phyloP scores from a whole-genome alignment of 2,888 invertebrate genomes.

The Drosophila flavopinicola region DNA sequence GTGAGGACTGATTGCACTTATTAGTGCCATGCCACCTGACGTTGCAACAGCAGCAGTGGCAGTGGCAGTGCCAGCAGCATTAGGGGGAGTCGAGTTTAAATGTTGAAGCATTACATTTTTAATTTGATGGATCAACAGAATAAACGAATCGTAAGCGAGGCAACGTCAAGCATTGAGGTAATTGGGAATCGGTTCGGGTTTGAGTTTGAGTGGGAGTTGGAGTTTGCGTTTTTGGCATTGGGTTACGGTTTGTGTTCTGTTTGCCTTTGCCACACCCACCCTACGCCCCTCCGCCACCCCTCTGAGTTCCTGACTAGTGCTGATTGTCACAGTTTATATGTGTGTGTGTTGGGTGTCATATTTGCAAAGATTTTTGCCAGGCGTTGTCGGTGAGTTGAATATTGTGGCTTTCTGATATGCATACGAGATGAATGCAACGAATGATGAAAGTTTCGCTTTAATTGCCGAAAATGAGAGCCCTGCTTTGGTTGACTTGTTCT shows the following conservation, averaged over 20 bases:
- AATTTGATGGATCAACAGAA: conserved; percentile 83
- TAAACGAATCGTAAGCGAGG: conserved; percentile 82
- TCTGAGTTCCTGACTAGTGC: conserved; percentile 27
- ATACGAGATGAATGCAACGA: conserved; percentile 1
- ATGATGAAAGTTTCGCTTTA: conserved; percentile 4
- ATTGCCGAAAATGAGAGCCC: too few species aligned
- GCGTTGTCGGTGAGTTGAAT: conserved; percentile 19
- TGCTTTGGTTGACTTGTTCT: too few species aligned
- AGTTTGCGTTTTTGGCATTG: conserved; percentile 16
- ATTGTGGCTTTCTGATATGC: conserved; percentile 35
- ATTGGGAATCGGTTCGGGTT: conserved; percentile 61
- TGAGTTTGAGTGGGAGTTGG: too few species aligned
- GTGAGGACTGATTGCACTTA: conserved; percentile 74
- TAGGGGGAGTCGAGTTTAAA: conserved; percentile 60
- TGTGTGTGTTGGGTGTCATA: conserved; percentile 32
- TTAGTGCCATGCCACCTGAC: conserved; percentile 60
- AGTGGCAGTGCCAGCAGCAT: conserved; percentile 18
- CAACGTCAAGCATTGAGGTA: conserved; percentile 63
- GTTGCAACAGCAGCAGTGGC: neutral
- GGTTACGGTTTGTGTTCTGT: conserved; percentile 17
- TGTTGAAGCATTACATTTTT: conserved; percentile 81
- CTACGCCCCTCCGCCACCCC: conserved; percentile 13
- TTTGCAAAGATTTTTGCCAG: conserved; percentile 46
- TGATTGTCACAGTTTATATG: conserved; percentile 31
- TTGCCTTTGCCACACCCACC: conserved; percentile 32